These are phyloP conservation scores for Montifringilla adamsi DNA, from an alignment of 2,113 vertebrate genomes.

Conservation along the genomic window DNA sequence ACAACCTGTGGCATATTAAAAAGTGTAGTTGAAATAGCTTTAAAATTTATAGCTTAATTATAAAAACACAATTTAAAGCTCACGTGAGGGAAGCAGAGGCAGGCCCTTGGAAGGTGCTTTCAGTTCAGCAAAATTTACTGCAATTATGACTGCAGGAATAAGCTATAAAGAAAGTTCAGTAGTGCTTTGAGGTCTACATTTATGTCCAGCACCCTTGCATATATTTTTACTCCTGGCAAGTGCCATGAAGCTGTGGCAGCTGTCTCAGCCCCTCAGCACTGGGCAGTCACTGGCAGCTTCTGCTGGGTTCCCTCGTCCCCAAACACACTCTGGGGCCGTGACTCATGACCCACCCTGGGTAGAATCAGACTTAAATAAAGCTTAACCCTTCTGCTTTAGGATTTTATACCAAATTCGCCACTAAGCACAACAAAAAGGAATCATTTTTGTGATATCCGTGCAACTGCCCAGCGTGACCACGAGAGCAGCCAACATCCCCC, in stretches of 20 bases:
- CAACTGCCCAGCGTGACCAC: background rate
- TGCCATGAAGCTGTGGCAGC: background rate
- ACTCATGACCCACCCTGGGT: too few species aligned
- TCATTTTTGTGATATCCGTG: background rate
- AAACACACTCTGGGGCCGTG: background rate
- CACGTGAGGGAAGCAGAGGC: background rate
- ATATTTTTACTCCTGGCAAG: background rate
- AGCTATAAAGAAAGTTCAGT: conserved; percentile 1
- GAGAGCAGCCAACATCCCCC: background rate
- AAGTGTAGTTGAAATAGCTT: background rate
- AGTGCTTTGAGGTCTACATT: background rate
- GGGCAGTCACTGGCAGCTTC: background rate
- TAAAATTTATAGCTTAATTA: conserved; percentile 50
- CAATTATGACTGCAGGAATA: conserved; percentile 10
- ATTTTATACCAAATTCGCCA: background rate
- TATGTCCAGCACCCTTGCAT: background rate
- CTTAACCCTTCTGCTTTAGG: background rate
- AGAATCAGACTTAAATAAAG: background rate
- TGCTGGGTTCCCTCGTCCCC: background rate
- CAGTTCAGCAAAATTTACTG: conserved; percentile 33
- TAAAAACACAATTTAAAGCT: conserved; percentile 40
- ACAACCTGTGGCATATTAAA: conserved; percentile 33
- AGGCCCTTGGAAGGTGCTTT: background rate
- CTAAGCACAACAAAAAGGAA: background rate
- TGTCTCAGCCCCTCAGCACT: background rate